Conservation (phyloP, 2,888 invertebrate species). For the Lucinisca nassula region DNA sequence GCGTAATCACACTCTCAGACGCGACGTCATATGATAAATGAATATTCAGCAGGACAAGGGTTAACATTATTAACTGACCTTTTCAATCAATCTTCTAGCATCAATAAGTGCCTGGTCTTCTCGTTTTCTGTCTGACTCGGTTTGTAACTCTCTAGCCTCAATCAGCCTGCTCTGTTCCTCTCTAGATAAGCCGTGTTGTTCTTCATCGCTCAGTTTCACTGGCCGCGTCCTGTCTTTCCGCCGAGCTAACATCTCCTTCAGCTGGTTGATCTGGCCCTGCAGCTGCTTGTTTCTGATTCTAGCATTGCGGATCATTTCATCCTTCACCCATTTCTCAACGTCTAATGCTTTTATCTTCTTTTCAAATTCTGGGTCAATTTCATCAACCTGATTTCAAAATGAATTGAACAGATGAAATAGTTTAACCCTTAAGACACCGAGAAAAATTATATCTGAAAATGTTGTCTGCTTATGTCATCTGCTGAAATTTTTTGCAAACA, state of each 20-base stretch:
- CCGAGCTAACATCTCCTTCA: conserved; percentile 72
- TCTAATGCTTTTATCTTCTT: conserved; percentile 70
- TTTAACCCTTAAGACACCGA: no score
- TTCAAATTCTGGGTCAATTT: conserved; percentile 76
- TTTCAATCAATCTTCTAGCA: conserved; percentile 76
- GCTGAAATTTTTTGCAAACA: no score
- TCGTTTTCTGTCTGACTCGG: conserved; percentile 80
- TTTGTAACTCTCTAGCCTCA: conserved; percentile 75
- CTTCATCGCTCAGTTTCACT: conserved; percentile 70
- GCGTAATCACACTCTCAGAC: no score
- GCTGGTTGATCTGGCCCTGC: conserved; percentile 67
- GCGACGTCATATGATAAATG: no score
- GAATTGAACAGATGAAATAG: no score
- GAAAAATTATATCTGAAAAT: no score
- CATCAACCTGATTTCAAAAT: conserved; percentile 60
- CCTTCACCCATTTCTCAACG: conserved; percentile 70
- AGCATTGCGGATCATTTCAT: conserved; percentile 71
- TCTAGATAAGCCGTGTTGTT: conserved; percentile 73
- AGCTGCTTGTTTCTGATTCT: conserved; percentile 69
- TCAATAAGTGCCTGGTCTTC: conserved; percentile 82
- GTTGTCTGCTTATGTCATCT: no score
- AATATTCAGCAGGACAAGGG: no score
- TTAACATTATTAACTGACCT: no score
- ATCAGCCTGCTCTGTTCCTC: conserved; percentile 76
- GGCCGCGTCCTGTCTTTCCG: conserved; percentile 70